Evolutionary conservation across 2,113 vertebrate genomes (phyloP).

Genomic region (Oncorhynchus gorbuscha): DNA sequence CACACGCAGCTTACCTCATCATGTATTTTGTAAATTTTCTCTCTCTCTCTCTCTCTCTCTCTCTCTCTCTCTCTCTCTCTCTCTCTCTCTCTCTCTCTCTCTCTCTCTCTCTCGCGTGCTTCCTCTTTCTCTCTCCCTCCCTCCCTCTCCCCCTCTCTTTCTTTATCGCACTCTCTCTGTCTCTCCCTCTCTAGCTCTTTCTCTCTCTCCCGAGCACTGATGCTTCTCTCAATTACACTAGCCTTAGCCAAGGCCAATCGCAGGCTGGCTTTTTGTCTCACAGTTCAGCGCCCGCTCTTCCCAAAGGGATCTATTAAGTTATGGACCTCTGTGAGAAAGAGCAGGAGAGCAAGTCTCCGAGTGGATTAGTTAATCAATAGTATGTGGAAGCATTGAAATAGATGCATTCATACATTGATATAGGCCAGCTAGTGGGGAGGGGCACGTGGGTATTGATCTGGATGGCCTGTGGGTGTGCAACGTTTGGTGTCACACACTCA

Average conservation of each 20-base stretch:
- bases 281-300: constrained; percentile 64
- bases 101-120: too few relatives aligned
- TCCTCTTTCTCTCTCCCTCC: too few relatives aligned
- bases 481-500: neutral
- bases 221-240: constrained; percentile 51
- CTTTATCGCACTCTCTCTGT: neutral
- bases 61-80: neutral
- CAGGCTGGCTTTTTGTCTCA: constrained; percentile 67
- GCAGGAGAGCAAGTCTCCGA: constrained; percentile 44
- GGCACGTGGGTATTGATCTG: constrained; percentile 35
- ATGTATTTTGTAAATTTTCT: neutral
- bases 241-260: constrained; percentile 55
- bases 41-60: neutral
- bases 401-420: constrained; percentile 48
- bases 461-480: neutral
- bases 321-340: constrained; percentile 55
- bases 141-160: too few relatives aligned
- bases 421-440: constrained; percentile 25
- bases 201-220: constrained; percentile 9
- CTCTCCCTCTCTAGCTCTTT: constrained; percentile 11
- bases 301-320: constrained; percentile 76
- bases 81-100: constrained; percentile 14
- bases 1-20: too few relatives aligned
- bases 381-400: constrained; percentile 59
- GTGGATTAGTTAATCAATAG: constrained; percentile 72